Base-by-base conservation (phyloP, 2,888 invertebrate genomes). In the Catotricha subobsoleta region DNA sequence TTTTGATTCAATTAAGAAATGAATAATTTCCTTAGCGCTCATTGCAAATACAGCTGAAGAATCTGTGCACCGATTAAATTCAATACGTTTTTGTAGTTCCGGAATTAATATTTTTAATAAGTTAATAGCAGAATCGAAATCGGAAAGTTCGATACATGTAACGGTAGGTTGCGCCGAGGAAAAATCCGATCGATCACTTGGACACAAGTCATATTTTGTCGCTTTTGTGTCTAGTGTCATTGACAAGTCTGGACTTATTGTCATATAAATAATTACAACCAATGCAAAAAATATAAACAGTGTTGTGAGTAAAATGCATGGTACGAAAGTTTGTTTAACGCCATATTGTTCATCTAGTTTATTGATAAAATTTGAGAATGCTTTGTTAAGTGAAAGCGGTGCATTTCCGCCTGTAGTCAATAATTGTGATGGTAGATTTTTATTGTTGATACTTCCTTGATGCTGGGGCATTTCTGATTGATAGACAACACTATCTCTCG, bases 261-360 rank as follows among this genome's bases (percentile, higher is more conserved):
- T 76, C 59, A 76, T 65, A 58, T 79, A 79, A 62, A 76, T 66
- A 51, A 76, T 69, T 49, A 71, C 71, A 51, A 79, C 66, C 50
- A 71, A 62, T 54, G 74, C 62, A 65, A 79, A 74, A 64, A 79
- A 79, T 55, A 74, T 62, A 43, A 71, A 64, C 7, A 72, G 69
- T 31, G 71, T 60, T 15, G 65, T 71, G 43, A 78, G 67, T 31
- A 79, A 65, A 31, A 73, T 66, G 46, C 74, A 67, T 2, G 77
- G 76, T 40, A 78, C 74, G 36, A 76, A 48, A 3, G 54, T 51
- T 46, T 57, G 56, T 27, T 55, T 54, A 20, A 53, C 49, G 40
- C 57, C 55, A 8, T 51, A 53, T 39, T 50, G 49, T 40, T 50
- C 51, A 40, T 52, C 49, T n/a, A 52, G 38, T 31, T 49, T 47